Evolutionary conservation across 1,140 invertebrate species (phyloP).

Genomic region (Bombus ignitus): DNA sequence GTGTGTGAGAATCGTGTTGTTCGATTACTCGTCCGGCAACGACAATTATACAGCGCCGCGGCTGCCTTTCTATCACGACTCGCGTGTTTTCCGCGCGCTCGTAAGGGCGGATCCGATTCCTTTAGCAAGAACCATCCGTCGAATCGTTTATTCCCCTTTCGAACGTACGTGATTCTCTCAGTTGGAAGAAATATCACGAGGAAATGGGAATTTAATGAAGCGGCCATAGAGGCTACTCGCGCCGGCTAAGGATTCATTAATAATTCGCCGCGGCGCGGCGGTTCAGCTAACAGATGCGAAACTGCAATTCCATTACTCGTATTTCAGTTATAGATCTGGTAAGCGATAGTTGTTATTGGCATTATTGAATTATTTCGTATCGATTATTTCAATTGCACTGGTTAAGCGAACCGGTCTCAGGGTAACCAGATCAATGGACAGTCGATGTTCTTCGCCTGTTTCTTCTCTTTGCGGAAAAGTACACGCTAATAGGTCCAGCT

Average conservation of each 20-base stretch:
- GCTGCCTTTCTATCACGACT: conserved; percentile 11
- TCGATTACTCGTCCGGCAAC: conserved; percentile 3
- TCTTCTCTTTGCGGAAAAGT: no score
- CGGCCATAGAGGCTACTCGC: no score
- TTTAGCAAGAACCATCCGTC: background rate
- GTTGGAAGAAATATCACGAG: background rate
- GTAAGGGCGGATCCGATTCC: background rate
- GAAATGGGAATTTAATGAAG: conserved; percentile 3
- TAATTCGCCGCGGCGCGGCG: background rate
- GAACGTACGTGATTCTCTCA: background rate
- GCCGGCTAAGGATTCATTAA: no score
- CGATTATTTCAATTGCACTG: no score
- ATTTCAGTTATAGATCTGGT: no score
- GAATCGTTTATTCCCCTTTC: conserved; percentile 16
- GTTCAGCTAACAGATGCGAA: background rate
- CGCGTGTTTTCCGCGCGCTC: background rate
- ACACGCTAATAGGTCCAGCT: no score
- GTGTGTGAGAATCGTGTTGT: conserved; percentile 6
- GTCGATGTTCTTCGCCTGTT: no score
- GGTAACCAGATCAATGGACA: no score
- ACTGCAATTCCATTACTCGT: background rate
- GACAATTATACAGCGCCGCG: conserved; percentile 31
- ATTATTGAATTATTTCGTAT: no score
- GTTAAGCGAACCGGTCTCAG: no score
- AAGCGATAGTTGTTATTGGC: no score